Base-by-base conservation (phyloP, 2,797 vertebrate species). In the Falco columbarius region DNA sequence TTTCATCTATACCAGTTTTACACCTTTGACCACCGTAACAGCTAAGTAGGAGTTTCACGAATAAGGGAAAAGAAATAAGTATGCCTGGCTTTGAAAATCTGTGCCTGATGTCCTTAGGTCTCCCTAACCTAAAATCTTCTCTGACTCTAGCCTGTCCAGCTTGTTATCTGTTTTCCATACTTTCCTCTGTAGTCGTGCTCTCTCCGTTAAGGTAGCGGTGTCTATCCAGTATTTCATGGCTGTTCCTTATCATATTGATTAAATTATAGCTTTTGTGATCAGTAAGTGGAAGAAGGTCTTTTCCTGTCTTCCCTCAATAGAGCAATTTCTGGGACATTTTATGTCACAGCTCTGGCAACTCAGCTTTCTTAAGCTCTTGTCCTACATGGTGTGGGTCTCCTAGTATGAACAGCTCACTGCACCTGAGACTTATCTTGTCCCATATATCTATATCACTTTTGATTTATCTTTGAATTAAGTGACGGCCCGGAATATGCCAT, bases 1-100 rank as follows among this genome's bases (percentile, higher is more conserved):
- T 58, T 32, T 51, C 0, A 0, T 47, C 38, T 46, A 2, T 29
- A 21, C 12, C 26, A 3, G 10, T 52, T 29, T 80, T 54, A 36
- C 7, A 27, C 44, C n/a, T 72, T 81, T 2, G 3, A 19, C 13
- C 23, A 1, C 55, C 3, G 3, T 11, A 52, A 32, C 14, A 46
- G 62, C 58, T 7, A 34, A 8, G 54, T 14, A 70, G 71, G 74
- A 58, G 54, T 70, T 55, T 32, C 1, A 3, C 27, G 20, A 38
- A 19, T 32, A 58, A 38, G 21, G 62, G 54, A 30, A 51, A n/a
- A 46, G 40, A 42, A 87, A 16, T 12, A n/a, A 77, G n/a, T 10
- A 12, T 1, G 3, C 9, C 42, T 74, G 42, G 21, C 55, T 80
- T 34, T 42, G 62, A 29, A 65, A 62, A 65, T 20, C 29, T 40